Base-by-base conservation (phyloP, 2,888 invertebrate species). In the Tinea semifulvella region DNA sequence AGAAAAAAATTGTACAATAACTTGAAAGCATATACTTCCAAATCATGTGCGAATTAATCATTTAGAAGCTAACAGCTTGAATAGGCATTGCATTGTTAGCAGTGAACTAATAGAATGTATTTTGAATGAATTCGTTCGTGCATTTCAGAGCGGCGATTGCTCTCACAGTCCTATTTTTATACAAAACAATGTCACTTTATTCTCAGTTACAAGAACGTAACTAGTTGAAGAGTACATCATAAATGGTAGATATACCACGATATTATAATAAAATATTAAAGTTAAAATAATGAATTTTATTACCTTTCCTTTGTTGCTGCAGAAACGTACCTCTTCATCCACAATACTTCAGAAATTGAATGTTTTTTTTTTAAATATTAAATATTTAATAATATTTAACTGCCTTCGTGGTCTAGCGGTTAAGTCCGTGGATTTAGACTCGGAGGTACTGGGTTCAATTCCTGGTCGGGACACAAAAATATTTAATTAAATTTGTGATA, bases 81-180 rank as follows among this genome's bases (percentile, higher is more conserved):
- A n/a, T 36, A 7, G 18, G 2, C 36, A 18, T 36, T 36, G 36
- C 36, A 36, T 36, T 36, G 5, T 36, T 36, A 3, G 18, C 36
- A 36, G 10, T 7, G 17, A 36, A 18, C 8, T 2, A 16, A 36
- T 36, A 16, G 10, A 8, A 18, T 36, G 36, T 36, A 36, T 36
- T 4, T 8, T 35, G 10, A 60, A 61, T 58, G 7, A 58, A 60
- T 63, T 65, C 73, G 65, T 70, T 66, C 65, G 66, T 67, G 63
- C 52, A 79, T 68, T 76, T 68, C 72, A 56, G 36, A 36, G 36
- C 36, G 16, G 3, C 60, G 65, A 17, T 10, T 76, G 56, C 73
- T 74, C 76, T 53, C 67, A 76, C 74, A 76, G 75, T 79, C 80
- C 77, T 80, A 80, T 80, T 80, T 79, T 80, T 80, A 79, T 80